Base-by-base conservation (phyloP, 2,113 vertebrate genomes). In the Dolichotis patagonum region DNA sequence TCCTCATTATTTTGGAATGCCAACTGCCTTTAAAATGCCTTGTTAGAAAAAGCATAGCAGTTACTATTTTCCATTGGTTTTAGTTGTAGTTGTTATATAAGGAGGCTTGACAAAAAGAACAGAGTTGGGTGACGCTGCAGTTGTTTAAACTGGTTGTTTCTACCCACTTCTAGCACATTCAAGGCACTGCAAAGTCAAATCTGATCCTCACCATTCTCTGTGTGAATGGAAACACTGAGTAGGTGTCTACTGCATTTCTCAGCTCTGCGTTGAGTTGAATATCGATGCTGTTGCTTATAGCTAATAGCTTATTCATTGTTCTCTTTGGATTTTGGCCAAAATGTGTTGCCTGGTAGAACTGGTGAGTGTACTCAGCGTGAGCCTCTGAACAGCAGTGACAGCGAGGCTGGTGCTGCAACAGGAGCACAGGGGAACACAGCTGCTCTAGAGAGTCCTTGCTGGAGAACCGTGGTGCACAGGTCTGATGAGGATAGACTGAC, bases 141-240 rank as follows among this genome's bases (percentile, higher is more conserved):
- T 94, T 88, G 20, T 91, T 86, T 96, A 71, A 58, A 69, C 62
- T 91, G 73, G 7, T 86, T 93, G 10, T 54, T 96, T 86, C 56
- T 91, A 9, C 85, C 46, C 22, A 65, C 24, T 93, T 88, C 62
- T 4, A 5, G 92, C 78, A 89, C 32, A 65, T 75, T 96, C 35
- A 81, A 75, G 54, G 24, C 60, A 63, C 56, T 91, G 3, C 30
- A 20, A 85, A 88, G 41, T 83, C 58, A 43, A 65, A 4, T 78
- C 60, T 78, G 46, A 56, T 26, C 81, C 71, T 91, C 16, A 60
- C n/a, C 3, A n/a, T 67, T 62, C 41, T 17, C 10, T 80, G 16
- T 52, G 17, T 85, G 35, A 96, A 35, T 82, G 28, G 32, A 71
- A 85, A 67, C 46, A 54, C n/a, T 52, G 30, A 87, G 3, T 81